Evolutionary conservation across 2,888 invertebrate genomes (phyloP), one percentile per base, ranked within the genome.

Genomic region (Ligdia adustata): DNA sequence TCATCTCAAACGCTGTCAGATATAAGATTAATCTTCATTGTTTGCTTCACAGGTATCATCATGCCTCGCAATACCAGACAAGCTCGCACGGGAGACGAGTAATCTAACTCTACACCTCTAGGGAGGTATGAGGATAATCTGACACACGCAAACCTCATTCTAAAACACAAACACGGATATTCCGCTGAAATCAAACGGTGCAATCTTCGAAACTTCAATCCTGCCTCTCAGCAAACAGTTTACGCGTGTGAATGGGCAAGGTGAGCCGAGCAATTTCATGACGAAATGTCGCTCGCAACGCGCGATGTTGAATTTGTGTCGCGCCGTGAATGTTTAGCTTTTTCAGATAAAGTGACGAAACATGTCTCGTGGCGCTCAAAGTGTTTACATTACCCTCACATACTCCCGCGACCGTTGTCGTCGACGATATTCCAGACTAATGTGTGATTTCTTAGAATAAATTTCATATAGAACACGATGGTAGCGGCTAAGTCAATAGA

Each of bases 271-370:
- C 72, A 70, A 74, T 78, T 77, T 69, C 66, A 68, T 67, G 66
- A 63, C 61, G 61, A 65, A 68, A 69, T 65, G 68, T 65, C 65
- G 64, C 60, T 33, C 37, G 14, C 27, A 26, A 11, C 29, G 9
- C 22, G 26, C 31, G 29, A 29, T 31, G 32, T 38, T 15, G 40
- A 41, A 32, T 35, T 53, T 55, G 61, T 57, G 64, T 57, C 65
- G 57, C 48, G 32, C 51, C 59, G 48, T 62, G 52, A 55, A 55
- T 69, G 73, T 75, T 69, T 68, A 69, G 75, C 75, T 72, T 77
- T 72, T 74, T 71, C 67, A 75, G 70, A 69, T 75, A 80, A 82
- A 83, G 82, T 83, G 82, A 82, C 82, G 79, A 82, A 82, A 82
- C 83, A 82, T 84, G 82, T 82, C 78, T 79, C 62, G 66, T 54